Percentiles rank a stretch among this genome's conserved stretches.
Conservation (phyloP, 2,797 vertebrate species). For the Tarsius wallacei region DNA sequence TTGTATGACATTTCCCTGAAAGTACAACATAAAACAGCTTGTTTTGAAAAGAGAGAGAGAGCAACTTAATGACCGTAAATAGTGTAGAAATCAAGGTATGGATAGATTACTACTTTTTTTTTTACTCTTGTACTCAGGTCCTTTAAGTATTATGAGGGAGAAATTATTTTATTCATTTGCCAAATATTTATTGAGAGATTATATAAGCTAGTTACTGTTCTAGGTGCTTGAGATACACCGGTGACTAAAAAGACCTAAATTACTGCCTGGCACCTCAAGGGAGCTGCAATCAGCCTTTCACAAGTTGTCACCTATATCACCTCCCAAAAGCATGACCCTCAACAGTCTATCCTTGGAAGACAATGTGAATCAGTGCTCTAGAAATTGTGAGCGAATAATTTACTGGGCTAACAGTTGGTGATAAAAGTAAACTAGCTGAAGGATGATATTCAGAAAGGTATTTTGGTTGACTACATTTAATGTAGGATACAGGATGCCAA, state of each 20-base stretch:
- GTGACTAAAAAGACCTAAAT: neutral
- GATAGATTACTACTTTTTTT: neutral
- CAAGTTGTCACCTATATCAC: neutral
- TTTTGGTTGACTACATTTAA: neutral
- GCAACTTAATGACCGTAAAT: neutral
- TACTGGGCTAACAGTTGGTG: neutral
- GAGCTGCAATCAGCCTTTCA: neutral
- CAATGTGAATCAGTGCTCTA: neutral
- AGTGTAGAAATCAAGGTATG: neutral
- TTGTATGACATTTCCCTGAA: neutral
- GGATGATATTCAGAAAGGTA: neutral
- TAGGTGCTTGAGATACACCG: neutral
- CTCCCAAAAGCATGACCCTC: neutral
- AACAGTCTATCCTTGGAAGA: neutral
- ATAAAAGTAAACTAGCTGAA: neutral
- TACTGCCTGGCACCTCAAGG: neutral
- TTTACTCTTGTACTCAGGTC: neutral
- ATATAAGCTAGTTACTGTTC: neutral
- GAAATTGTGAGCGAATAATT: neutral
- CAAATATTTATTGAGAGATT: neutral
- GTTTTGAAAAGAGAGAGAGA: neutral
- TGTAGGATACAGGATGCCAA: neutral
- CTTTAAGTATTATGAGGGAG: neutral
- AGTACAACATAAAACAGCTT: neutral
- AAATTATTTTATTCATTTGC: neutral